Evolutionary conservation across 2,888 invertebrate species (phyloP), one percentile per base, ranked within the genome.

Genomic region (Incurvaria masculella): DNA sequence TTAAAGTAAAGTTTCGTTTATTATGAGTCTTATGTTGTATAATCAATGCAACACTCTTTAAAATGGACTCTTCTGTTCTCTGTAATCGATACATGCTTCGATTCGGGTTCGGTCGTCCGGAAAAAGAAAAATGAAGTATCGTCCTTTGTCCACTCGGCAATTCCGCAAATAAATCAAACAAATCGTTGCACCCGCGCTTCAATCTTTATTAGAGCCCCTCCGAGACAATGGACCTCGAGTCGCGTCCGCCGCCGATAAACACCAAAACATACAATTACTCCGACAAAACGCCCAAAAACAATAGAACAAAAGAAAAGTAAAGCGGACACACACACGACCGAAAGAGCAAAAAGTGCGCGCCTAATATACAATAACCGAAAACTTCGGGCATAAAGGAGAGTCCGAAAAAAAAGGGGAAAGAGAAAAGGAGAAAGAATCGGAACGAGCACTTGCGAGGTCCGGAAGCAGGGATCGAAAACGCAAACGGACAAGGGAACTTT

Each of bases 271-370:
- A 49, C 48, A 50, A 50, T 50, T 50, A 50, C 45, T 45, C 26
- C 48, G 43, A 44, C 43, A 47, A 45, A 48, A 48, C 27, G 46
- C 27, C 44, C 44, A 19, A 44, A n/a, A 46, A 42, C 46, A 44
- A 48, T 4, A 42, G 41, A 51, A 49, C 46, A 47, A 51, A 46
- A 45, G 49, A 49, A 52, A 46, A 49, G 52, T 45, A 44, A 68
- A 69, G 70, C 71, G 70, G 68, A 70, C 70, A 71, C 68, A n/a
- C n/a, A 65, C 64, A 63, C 57, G 46, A 39, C 45, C 40, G 33
- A 33, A 33, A 46, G 46, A 46, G 49, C 47, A 26, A 42, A 44
- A 43, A 50, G 42, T 41, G 43, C 49, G 42, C 40, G 43, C 45
- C 46, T 50, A 47, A 47, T 46, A 42, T 46, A 50, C 50, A 50